Evolutionary conservation across 1,140 invertebrate genomes (phyloP), one percentile per base, ranked within the genome.

Genomic region (Drosophila athabasca): DNA sequence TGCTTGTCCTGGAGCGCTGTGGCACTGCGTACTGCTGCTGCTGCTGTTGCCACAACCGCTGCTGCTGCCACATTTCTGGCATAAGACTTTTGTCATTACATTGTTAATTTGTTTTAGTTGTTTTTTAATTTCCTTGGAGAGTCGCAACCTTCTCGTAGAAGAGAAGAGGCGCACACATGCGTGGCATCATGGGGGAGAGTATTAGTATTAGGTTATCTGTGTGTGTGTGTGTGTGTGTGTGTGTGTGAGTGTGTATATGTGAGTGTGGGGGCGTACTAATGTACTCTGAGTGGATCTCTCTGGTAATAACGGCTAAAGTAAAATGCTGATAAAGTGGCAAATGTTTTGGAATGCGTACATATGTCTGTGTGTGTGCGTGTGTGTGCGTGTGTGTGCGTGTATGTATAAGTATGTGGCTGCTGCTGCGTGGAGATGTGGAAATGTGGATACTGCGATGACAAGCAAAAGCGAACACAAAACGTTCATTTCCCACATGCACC

Each of bases 71-170:
- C 71, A 74, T 57, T 76, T 59, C 62, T 39, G 35, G 61, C 62
- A 87, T 82, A 78, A 67, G 83, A 76, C 79, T 79, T 75, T 88
- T 88, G 75, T 83, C 83, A 88, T 88, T 88, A 88, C 77, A 88
- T 83, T 88, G 83, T 88, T 88, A 88, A 88, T 88, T 83, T 88
- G 83, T 88, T 88, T 88, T 88, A 88, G 83, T 88, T 88, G 83
- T 88, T 88, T 88, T 88, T 88, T 88, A 88, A 88, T 88, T 88
- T 88, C 83, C 83, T 88, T 88, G 54, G 83, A 88, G 83, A 88
- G 64, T 88, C 83, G 83, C 79, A 87, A 83, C 83, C 83, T 71
- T 62, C 22, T 73, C 51, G 52, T 52, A 51, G 71, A 58, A 45
- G 1, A 62, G 51, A 4, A 39, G 35, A 4, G 11, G 35, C 35